Percentiles rank a stretch among this genome's conserved stretches.
These are phyloP conservation scores for Cosmia trapezina DNA, from an alignment of 2,888 invertebrate species.

Conservation along the genomic window DNA sequence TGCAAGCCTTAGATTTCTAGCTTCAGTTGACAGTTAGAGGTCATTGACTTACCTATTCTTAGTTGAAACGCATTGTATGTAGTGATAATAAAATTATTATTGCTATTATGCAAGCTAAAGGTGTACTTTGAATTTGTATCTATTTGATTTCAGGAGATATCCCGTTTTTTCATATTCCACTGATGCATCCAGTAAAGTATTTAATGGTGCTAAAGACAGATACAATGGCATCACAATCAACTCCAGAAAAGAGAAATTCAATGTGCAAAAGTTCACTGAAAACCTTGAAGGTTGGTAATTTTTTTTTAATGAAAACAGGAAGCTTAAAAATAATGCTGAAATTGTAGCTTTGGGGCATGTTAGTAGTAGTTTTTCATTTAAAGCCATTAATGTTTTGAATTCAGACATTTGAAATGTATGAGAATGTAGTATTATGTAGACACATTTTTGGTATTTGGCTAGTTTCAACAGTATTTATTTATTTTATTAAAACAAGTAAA, in stretches of 20 bases:
- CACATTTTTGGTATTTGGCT: too few species aligned
- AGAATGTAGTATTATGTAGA: background rate
- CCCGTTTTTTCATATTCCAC: slow-evolving; percentile 61
- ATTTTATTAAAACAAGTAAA: too few species aligned
- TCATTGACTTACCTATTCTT: too few species aligned
- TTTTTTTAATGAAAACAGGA: too few species aligned
- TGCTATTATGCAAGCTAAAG: background rate
- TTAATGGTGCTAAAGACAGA: slow-evolving; percentile 76
- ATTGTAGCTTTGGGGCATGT: too few species aligned
- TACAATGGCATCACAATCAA: slow-evolving; percentile 83
- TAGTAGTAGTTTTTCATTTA: background rate
- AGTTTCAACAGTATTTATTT: background rate
- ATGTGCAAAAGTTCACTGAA: slow-evolving; percentile 67
- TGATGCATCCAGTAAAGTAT: slow-evolving; percentile 57
- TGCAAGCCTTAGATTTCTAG: too few species aligned
- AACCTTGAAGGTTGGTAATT: slow-evolving; percentile 78
- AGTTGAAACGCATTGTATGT: too few species aligned
- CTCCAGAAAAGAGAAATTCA: slow-evolving; percentile 71
- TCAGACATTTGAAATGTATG: background rate
- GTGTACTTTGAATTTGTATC: background rate
- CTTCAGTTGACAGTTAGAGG: too few species aligned
- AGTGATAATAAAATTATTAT: background rate
- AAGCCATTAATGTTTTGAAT: background rate
- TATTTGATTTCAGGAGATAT: slow-evolving; percentile 64
- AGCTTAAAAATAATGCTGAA: background rate